A percentile compares a stretch with the other conserved stretches of the same genome.
phyloP scores from a whole-genome alignment of 2,888 invertebrate species.

The Agonopterix heracliana region DNA sequence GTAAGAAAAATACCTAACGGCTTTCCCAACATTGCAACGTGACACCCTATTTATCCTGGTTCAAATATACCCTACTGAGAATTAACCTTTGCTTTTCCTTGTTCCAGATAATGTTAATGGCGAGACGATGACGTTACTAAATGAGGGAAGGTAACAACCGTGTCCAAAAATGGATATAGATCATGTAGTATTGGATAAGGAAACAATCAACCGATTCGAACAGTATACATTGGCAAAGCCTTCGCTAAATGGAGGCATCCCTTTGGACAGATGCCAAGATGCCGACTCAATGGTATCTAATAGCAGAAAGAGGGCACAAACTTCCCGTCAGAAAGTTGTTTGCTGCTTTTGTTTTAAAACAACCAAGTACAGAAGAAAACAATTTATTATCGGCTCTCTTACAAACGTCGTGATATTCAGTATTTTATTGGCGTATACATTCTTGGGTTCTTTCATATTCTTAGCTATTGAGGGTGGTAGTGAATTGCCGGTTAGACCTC shows the following conservation, averaged over 20 bases:
- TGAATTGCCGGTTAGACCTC: slow-evolving; percentile 69
- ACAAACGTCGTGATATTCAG: slow-evolving; percentile 90
- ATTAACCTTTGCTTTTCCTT: slow-evolving; percentile 35
- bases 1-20: too few species aligned
- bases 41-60: too few species aligned
- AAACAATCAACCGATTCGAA: slow-evolving; percentile 69
- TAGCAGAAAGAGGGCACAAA: slow-evolving; percentile 67
- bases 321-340: slow-evolving; percentile 68
- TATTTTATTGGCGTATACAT: slow-evolving; percentile 87
- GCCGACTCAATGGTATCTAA: slow-evolving; percentile 68
- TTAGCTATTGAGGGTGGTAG: slow-evolving; percentile 87
- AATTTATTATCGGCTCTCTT: slow-evolving; percentile 83
- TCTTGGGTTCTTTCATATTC: slow-evolving; percentile 86
- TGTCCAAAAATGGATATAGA: slow-evolving; percentile 61
- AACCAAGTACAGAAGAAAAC: slow-evolving; percentile 71
- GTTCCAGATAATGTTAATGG: slow-evolving; percentile 53
- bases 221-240: slow-evolving; percentile 71
- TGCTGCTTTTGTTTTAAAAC: slow-evolving; percentile 76
- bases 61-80: too few species aligned
- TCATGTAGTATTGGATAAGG: slow-evolving; percentile 70
- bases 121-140: slow-evolving; percentile 42
- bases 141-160: slow-evolving; percentile 42
- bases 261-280: slow-evolving; percentile 74
- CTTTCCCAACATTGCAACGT: too few species aligned
- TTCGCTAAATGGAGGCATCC: slow-evolving; percentile 67